These are phyloP conservation scores for Xiphophorus maculatus DNA, from an alignment of 2,113 vertebrate genomes.

Conservation along the genomic window DNA sequence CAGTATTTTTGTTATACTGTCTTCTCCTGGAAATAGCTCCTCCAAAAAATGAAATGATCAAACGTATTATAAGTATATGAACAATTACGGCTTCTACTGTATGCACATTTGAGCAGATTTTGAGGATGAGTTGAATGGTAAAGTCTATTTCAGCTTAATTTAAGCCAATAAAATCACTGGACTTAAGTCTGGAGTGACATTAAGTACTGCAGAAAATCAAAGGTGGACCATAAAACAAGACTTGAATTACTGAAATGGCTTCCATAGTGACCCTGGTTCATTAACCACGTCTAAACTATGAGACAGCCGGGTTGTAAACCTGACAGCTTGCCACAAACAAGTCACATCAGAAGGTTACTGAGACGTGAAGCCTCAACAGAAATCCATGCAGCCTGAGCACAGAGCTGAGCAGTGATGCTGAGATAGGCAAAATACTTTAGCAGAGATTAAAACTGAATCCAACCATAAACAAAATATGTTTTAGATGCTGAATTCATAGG, in stretches of 20 bases:
- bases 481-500: not conserved
- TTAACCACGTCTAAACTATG: slow-evolving; percentile 9
- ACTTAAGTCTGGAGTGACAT: not conserved
- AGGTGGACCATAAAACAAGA: not conserved
- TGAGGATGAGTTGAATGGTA: not conserved
- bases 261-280: slow-evolving; percentile 8
- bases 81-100: not conserved
- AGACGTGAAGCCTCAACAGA: slow-evolving; percentile 38
- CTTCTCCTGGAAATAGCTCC: not conserved
- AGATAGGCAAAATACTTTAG: slow-evolving; percentile 8
- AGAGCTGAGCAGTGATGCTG: slow-evolving; percentile 2
- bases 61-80: not conserved
- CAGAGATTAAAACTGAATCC: not conserved
- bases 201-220: not conserved
- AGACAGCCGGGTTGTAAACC: slow-evolving; percentile 11
- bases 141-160: not conserved
- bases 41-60: not conserved
- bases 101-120: not conserved
- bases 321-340: slow-evolving; percentile 29
- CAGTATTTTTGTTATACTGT: not conserved
- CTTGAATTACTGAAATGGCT: not conserved
- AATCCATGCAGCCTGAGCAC: slow-evolving; percentile 3
- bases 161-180: not conserved
- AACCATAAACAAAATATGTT: not conserved
- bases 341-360: slow-evolving; percentile 34